These are phyloP conservation scores for Scarus forsteni DNA, from an alignment of 2,797 vertebrate genomes.

Conservation along the genomic window DNA sequence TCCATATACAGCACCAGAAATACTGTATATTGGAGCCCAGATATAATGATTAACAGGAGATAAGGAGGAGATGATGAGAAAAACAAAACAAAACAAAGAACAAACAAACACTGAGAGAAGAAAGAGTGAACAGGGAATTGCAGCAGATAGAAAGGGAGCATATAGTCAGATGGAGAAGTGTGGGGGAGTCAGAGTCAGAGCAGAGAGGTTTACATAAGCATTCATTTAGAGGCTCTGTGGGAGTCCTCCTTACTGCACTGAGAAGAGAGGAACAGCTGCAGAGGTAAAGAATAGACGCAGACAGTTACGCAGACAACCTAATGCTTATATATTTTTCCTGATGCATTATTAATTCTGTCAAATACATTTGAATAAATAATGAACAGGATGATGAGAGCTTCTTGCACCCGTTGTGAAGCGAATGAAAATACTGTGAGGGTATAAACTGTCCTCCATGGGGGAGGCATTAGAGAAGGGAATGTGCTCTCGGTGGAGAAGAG, in stretches of 20 bases:
- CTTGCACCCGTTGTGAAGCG: slow-evolving; percentile 26
- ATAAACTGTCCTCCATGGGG: slow-evolving; percentile 5
- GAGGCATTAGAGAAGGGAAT: background rate
- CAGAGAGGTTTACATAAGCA: slow-evolving; percentile 62
- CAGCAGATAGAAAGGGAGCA: background rate
- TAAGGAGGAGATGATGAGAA: background rate
- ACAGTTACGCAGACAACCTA: slow-evolving; percentile 49
- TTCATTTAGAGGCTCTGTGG: slow-evolving; percentile 59
- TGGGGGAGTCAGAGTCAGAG: slow-evolving; percentile 56
- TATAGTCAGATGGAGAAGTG: slow-evolving; percentile 29
- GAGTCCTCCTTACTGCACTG: slow-evolving; percentile 44
- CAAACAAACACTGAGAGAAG: slow-evolving; percentile 2
- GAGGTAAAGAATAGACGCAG: slow-evolving; percentile 40
- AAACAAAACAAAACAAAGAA: background rate
- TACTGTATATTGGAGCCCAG: background rate
- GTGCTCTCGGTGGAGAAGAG: background rate
- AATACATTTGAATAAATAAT: slow-evolving; percentile 73
- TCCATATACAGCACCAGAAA: background rate
- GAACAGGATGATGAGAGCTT: slow-evolving; percentile 41
- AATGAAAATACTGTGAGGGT: slow-evolving; percentile 24
- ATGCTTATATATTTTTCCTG: slow-evolving; percentile 61
- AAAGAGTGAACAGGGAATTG: slow-evolving; percentile 14
- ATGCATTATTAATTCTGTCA: slow-evolving; percentile 74
- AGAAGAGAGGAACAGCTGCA: slow-evolving; percentile 24
- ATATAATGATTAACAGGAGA: slow-evolving; percentile 17